A percentile compares a stretch with the other conserved stretches of the same genome.
Conservation (phyloP, 2,888 invertebrate species). For the Lepidocyrtoides sp. region DNA sequence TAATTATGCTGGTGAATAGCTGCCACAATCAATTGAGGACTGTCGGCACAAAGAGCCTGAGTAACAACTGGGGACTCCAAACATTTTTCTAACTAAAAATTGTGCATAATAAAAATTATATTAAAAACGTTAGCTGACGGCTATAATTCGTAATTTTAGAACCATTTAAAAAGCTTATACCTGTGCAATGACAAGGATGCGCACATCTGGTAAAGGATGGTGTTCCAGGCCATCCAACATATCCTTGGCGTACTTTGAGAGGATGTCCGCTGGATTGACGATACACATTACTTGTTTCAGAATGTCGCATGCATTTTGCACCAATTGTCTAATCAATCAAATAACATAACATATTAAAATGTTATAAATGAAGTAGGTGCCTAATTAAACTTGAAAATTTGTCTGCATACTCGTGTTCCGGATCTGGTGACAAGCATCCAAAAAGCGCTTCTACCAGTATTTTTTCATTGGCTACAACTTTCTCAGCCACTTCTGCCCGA, state of each 20-base stretch:
- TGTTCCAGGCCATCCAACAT: constrained; percentile 82
- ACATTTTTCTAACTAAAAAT: constrained; percentile 81
- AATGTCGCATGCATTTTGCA: constrained; percentile 83
- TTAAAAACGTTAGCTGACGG: background rate
- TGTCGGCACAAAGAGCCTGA: constrained; percentile 29
- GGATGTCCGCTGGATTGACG: constrained; percentile 79
- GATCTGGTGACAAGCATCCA: constrained; percentile 81
- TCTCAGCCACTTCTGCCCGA: constrained; percentile 76
- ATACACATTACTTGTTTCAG: constrained; percentile 83
- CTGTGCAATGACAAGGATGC: constrained; percentile 82
- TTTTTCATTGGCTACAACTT: constrained; percentile 72
- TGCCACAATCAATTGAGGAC: constrained; percentile 81
- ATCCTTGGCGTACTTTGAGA: constrained; percentile 82
- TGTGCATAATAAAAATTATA: background rate
- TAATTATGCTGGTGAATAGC: constrained; percentile 77
- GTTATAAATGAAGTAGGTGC: background rate
- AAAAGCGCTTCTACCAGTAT: constrained; percentile 82
- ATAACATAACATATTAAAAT: background rate
- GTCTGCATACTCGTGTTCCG: constrained; percentile 68
- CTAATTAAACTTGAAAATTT: background rate
- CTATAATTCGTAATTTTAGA: background rate
- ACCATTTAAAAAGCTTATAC: constrained; percentile 55
- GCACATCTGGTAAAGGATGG: constrained; percentile 82
- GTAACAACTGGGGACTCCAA: constrained; percentile 68
- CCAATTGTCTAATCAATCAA: constrained; percentile 75